Evolutionary conservation across 2,797 vertebrate species (phyloP).

Genomic region (Natrix natrix): DNA sequence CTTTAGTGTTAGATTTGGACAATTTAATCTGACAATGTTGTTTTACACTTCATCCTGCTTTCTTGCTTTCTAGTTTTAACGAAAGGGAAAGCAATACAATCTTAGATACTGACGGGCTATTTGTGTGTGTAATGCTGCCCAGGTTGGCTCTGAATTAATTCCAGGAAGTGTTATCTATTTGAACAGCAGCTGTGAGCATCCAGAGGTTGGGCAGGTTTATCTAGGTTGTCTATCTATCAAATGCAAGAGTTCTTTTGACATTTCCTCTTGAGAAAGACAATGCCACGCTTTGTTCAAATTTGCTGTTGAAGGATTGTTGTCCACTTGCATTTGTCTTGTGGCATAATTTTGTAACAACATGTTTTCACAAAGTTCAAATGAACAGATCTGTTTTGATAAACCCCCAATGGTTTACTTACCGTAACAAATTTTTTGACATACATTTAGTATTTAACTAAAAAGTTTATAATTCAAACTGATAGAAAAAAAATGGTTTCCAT

Average conservation of each 20-base stretch:
- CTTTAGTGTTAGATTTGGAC: background rate
- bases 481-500: background rate
- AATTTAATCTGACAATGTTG: background rate
- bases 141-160: conserved; percentile 57
- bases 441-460: conserved; percentile 24
- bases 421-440: conserved; percentile 24
- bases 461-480: background rate
- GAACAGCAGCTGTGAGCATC: conserved; percentile 60
- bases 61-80: conserved; percentile 18
- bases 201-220: conserved; percentile 61
- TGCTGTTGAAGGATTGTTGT: conserved; percentile 57
- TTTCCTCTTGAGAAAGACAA: conserved; percentile 69
- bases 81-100: conserved; percentile 29
- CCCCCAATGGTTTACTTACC: conserved; percentile 8
- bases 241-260: conserved; percentile 69
- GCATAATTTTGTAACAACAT: conserved; percentile 54
- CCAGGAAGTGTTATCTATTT: conserved; percentile 64
- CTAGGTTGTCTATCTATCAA: conserved; percentile 63
- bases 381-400: conserved; percentile 45
- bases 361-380: conserved; percentile 50
- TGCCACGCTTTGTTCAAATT: conserved; percentile 58
- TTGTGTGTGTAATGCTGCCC: conserved; percentile 28
- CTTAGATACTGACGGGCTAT: conserved; percentile 18
- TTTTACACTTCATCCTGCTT: conserved; percentile 12
- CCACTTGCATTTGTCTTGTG: conserved; percentile 42